Evolutionary conservation across 2,888 invertebrate genomes (phyloP), one percentile per base, ranked within the genome.

Genomic region (Sceliomorpha sp.): DNA sequence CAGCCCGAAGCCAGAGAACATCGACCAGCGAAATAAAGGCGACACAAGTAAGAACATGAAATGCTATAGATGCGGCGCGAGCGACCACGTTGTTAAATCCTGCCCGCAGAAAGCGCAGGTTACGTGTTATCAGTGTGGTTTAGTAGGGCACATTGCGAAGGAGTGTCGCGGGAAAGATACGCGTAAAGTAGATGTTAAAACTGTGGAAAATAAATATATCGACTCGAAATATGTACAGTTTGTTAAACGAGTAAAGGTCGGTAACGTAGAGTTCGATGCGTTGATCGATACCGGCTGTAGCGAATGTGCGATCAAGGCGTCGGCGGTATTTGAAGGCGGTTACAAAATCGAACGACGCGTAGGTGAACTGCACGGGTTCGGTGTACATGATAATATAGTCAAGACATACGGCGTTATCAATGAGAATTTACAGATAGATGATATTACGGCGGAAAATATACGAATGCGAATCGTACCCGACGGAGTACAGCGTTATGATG

Each of bases 341-440:
- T 53, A 40, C 20, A 2, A 14, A 6, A 13, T 55, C 12, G 44
- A 14, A 4, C 34, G 12, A 8, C 4, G 15, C 0, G 15, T 34
- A 27, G 36, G 55, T 27, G 34, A 44, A 3, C 27, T 55, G 12
- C 24, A 27, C 12, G 44, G 39, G 0, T 58, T 58, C 2, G 44
- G 34, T 0, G 14, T n/a, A 0, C 1, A 6, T 0, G 8, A 32
- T 9, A 55, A 62, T 32, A 12, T 53, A 2, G 62, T 66, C 0
- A 56, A 62, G 2, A 72, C 74, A 13, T 45, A 42, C 5, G 70
- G 64, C 6, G 12, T 71, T 0, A 53, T 72, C 3, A 4, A 14
- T 1, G 62, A 53, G 17, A 45, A 34, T 0, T 31, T 74, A 4
- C 31, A 40, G 13, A 34, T 76, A 3, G 76, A 78, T 47, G 53